A percentile compares a stretch with the other conserved stretches of the same genome.
These are phyloP conservation scores for Drosophila pallidifrons DNA, from an alignment of 1,140 invertebrate genomes.

Conservation along the genomic window DNA sequence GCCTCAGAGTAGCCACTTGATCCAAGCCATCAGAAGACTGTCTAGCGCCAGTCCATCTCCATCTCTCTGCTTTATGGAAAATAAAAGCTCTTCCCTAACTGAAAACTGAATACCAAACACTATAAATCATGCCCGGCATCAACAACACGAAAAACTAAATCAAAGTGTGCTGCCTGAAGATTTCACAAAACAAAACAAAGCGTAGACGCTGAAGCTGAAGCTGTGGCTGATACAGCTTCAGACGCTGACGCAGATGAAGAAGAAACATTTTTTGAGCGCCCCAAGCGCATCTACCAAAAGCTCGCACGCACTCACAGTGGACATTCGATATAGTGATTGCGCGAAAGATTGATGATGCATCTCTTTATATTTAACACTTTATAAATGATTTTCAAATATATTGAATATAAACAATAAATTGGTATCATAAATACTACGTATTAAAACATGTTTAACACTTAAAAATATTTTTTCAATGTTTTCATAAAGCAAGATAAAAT, in stretches of 20 bases:
- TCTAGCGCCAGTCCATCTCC: constrained; percentile 54
- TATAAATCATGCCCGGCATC: constrained; percentile 68
- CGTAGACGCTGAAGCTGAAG: background rate
- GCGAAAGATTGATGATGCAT: background rate
- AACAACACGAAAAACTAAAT: constrained; percentile 56
- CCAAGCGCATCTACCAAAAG: constrained; percentile 46
- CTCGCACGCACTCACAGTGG: constrained; percentile 49
- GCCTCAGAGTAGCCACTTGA: constrained; percentile 54
- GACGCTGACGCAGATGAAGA: constrained; percentile 27
- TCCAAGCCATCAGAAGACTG: constrained; percentile 26
- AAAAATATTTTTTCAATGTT: too few relatives aligned
- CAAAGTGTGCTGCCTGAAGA: constrained; percentile 69
- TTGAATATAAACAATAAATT: too few relatives aligned
- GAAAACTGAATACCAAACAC: constrained; percentile 53
- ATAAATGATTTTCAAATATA: too few relatives aligned
- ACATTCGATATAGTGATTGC: constrained; percentile 8
- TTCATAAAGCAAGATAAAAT: too few relatives aligned
- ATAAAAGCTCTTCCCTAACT: constrained; percentile 38
- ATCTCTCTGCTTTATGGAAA: background rate
- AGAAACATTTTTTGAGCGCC: constrained; percentile 22
- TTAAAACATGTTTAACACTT: too few relatives aligned
- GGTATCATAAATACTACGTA: too few relatives aligned
- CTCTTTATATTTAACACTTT: too few relatives aligned
- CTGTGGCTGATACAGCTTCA: constrained; percentile 16
- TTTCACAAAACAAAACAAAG: constrained; percentile 50